A percentile compares a stretch with the other conserved stretches of the same genome.
Conservation (phyloP, 2,888 invertebrate genomes). For the Drosophila macrospina region DNA sequence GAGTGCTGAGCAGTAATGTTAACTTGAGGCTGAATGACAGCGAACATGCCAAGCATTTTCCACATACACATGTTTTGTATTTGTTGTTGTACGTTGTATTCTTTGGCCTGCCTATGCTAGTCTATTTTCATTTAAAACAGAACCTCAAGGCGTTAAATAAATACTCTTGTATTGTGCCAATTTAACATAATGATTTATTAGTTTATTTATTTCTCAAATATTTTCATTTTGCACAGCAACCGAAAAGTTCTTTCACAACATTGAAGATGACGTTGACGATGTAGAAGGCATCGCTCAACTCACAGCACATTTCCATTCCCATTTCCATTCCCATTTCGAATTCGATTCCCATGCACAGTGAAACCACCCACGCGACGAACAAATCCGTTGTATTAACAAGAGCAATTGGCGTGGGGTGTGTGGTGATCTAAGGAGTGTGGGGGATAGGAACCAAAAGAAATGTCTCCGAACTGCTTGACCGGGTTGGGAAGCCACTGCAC, state of each 20-base stretch:
- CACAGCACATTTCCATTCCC: background rate
- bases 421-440: background rate
- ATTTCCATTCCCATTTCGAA: background rate
- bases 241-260: conserved; percentile 71
- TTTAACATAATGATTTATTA: conserved; percentile 79
- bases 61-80: conserved; percentile 67
- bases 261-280: background rate
- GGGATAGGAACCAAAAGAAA: conserved; percentile 10
- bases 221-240: conserved; percentile 57
- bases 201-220: conserved; percentile 76
- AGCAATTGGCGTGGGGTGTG: background rate
- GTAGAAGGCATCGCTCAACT: no score
- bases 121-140: conserved; percentile 68
- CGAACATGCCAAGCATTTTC: conserved; percentile 72
- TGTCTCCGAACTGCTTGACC: conserved; percentile 60
- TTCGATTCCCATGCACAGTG: conserved; percentile 29
- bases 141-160: conserved; percentile 56
- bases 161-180: conserved; percentile 67
- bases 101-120: conserved; percentile 5
- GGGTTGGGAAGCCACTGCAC: conserved; percentile 54
- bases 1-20: conserved; percentile 49
- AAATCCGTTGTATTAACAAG: conserved; percentile 53
- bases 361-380: conserved; percentile 49
- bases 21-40: conserved; percentile 67
- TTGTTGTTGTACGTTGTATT: no score